phyloP scores from a whole-genome alignment of 2,113 vertebrate genomes.

The Calonectris borealis region DNA sequence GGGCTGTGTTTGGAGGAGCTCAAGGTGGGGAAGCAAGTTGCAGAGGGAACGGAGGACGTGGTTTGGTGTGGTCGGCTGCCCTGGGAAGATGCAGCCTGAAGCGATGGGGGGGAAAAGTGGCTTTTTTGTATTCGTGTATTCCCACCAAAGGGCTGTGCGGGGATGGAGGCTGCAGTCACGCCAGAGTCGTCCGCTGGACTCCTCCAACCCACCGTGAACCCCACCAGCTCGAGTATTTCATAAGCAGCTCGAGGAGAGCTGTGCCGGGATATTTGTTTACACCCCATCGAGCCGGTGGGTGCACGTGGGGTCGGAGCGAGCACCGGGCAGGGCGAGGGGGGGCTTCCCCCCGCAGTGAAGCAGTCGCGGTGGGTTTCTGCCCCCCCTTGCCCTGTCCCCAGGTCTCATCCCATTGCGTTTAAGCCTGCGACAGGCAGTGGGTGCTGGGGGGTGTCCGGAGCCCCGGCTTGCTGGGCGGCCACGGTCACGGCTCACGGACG shows the following conservation, averaged over 20 bases:
- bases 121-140: not conserved
- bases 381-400: not conserved
- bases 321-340: accelerated
- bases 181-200: no score
- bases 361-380: not conserved
- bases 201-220: not conserved
- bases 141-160: accelerated
- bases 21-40: not conserved
- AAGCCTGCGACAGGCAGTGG: no score
- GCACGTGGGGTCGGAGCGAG: not conserved
- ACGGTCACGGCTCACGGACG: accelerated
- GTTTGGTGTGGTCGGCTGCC: not conserved
- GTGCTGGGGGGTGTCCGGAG: not conserved
- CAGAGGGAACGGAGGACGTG: no score
- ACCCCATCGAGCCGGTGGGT: not conserved
- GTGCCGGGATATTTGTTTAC: not conserved
- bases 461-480: accelerated
- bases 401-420: not conserved
- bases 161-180: not conserved
- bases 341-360: not conserved
- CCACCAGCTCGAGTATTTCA: not conserved
- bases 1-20: not conserved
- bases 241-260: not conserved
- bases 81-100: not conserved
- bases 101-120: not conserved